phyloP scores from a whole-genome alignment of 2,888 invertebrate species.

The Agrotis ipsilon region DNA sequence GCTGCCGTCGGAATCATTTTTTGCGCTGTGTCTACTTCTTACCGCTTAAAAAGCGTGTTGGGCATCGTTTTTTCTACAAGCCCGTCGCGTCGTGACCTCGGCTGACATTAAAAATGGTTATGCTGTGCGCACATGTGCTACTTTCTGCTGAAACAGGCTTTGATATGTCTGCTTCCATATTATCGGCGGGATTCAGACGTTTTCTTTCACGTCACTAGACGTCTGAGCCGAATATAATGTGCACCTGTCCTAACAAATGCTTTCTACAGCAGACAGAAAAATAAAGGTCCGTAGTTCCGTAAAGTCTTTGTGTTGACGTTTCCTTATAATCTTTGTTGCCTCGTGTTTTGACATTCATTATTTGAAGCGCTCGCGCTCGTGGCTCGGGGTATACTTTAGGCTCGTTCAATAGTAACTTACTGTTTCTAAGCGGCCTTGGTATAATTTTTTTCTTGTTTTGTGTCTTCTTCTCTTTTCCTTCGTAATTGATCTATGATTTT shows the following conservation, averaged over 20 bases:
- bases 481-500: neutral
- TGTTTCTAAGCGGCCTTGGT: slow-evolving; percentile 34
- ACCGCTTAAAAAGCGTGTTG: slow-evolving; percentile 80
- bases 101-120: slow-evolving; percentile 86
- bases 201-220: slow-evolving; percentile 37
- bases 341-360: slow-evolving; percentile 56
- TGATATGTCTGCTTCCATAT: slow-evolving; percentile 52
- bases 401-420: slow-evolving; percentile 34
- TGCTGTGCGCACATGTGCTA: slow-evolving; percentile 80
- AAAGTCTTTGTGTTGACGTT: slow-evolving; percentile 42
- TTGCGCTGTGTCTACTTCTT: slow-evolving; percentile 85
- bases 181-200: slow-evolving; percentile 53
- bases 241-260: slow-evolving; percentile 55
- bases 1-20: slow-evolving; percentile 80
- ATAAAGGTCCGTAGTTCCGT: slow-evolving; percentile 46
- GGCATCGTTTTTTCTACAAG: slow-evolving; percentile 81
- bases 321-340: slow-evolving; percentile 50
- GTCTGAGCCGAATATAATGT: slow-evolving; percentile 54
- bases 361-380: slow-evolving; percentile 40
- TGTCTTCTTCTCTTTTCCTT: slow-evolving; percentile 11
- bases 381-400: slow-evolving; percentile 39
- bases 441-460: slow-evolving; percentile 20
- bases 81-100: slow-evolving; percentile 86
- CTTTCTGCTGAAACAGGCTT: slow-evolving; percentile 66
- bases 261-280: slow-evolving; percentile 51